Evolutionary conservation across 2,797 vertebrate genomes (phyloP), one percentile per base, ranked within the genome.

Genomic region (Euthynnus affinis): DNA sequence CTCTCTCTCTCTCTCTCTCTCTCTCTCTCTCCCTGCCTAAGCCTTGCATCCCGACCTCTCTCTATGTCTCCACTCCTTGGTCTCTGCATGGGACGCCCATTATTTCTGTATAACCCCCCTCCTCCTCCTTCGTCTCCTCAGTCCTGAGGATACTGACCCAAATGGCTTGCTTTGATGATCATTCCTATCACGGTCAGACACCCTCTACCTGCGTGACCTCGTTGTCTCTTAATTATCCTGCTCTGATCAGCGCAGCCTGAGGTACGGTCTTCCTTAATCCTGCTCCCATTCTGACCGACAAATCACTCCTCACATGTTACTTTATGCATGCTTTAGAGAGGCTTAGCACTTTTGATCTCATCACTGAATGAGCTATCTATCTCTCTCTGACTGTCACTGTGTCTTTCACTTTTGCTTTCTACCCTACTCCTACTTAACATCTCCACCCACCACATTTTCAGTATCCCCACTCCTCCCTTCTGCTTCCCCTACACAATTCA

Each of bases 201-300:
- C 46, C 78, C 60, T 84, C 81, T 83, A 91, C 91, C 87, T 89
- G 75, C 49, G 13, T 88, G 91, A 92, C 91, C 88, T 89, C 58
- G 34, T 80, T 88, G 84, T 88, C 76, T 89, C 83, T 86, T 90
- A 90, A 92, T 93, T 88, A 93, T 88, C 84, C 79, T 80, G 73
- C 77, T 88, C 70, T 83, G 86, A 90, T 89, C 79, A 20, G 63
- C 51, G 9, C 75, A 68, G 85, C 92, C 78, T 20, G 75, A 77
- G 74, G 90, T 84, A 75, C n/a, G 55, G 78, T 81, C 79, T 80
- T 62, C 82, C 75, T 86, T 83, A 80, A 87, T 82, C 86, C 80
- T 32, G 67, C 51, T 80, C 59, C 71, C 53, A 14, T 59, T 81
- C 76, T 83, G 83, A 83, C 87, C 29, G 56, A 84, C 80, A 91